Percentiles rank a stretch among this genome's conserved stretches.
Conservation (phyloP, 2,888 invertebrate genomes). For the Anthrax anthrax region DNA sequence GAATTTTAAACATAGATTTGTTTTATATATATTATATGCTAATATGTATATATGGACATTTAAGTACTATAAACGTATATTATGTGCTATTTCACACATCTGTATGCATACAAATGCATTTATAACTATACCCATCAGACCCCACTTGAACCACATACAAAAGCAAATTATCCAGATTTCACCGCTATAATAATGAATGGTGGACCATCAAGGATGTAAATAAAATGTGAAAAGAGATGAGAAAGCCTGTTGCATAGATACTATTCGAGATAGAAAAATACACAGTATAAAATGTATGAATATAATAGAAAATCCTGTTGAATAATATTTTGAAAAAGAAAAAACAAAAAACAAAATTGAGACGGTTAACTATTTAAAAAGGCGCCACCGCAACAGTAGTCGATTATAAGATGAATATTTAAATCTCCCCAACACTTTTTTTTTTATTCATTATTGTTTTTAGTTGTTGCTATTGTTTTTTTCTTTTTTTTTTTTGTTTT, state of each 20-base stretch:
- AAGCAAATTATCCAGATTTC: constrained; percentile 1
- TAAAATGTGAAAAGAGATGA: constrained; percentile 11
- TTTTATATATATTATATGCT: neutral
- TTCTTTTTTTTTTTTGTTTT: no score
- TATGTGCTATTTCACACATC: no score
- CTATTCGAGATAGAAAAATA: constrained; percentile 10
- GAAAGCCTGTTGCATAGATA: constrained; percentile 15
- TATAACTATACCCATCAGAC: no score
- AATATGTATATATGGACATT: neutral
- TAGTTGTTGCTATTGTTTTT: no score
- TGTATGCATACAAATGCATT: no score
- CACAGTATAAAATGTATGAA: constrained; percentile 6
- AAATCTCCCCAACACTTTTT: no score
- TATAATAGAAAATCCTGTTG: constrained; percentile 11
- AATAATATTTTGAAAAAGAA: constrained; percentile 10
- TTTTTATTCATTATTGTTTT: no score
- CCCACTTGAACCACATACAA: neutral
- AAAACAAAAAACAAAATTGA: no score
- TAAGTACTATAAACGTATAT: no score
- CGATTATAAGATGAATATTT: neutral
- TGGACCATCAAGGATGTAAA: constrained; percentile 9
- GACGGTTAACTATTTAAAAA: constrained; percentile 13
- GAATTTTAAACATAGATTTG: no score
- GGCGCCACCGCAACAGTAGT: constrained; percentile 10
- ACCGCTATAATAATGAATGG: constrained; percentile 10